These are phyloP conservation scores for Luffia ferchaultella DNA, from an alignment of 2,888 invertebrate species.

Conservation along the genomic window DNA sequence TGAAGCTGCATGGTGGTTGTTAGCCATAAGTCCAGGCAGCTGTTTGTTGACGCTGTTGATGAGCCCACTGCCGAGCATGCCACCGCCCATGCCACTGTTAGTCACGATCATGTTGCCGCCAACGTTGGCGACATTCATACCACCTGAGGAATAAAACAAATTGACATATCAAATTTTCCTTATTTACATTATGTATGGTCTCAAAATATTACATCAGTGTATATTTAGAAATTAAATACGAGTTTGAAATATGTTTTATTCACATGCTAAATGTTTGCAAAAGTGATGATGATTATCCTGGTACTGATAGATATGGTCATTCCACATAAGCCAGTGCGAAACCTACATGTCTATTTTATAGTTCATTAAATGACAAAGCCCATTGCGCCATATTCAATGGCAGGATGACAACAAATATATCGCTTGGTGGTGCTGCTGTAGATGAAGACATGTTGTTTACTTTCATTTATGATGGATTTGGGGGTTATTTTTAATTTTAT, in stretches of 20 bases:
- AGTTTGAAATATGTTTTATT: constrained; percentile 3
- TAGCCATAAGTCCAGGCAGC: constrained; percentile 70
- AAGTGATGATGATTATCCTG: constrained; percentile 1
- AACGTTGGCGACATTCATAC: constrained; percentile 72
- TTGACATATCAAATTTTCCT: background rate
- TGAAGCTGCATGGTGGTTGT: constrained; percentile 52
- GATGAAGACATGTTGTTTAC: too few relatives aligned
- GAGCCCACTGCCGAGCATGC: constrained; percentile 77
- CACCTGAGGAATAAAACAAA: constrained; percentile 41
- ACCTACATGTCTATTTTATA: too few relatives aligned
- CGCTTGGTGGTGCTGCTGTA: too few relatives aligned
- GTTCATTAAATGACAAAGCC: too few relatives aligned
- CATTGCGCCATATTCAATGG: too few relatives aligned
- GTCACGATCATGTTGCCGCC: constrained; percentile 82
- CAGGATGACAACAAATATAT: too few relatives aligned
- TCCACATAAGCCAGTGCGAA: background rate
- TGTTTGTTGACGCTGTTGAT: constrained; percentile 82
- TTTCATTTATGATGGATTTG: too few relatives aligned
- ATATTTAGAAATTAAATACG: too few relatives aligned
- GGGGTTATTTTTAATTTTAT: too few relatives aligned
- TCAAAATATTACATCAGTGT: constrained; percentile 1
- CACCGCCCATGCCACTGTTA: constrained; percentile 73
- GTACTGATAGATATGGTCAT: background rate
- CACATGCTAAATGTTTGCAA: background rate
- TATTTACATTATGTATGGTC: background rate